Evolutionary conservation across 2,113 vertebrate species (phyloP).

Genomic region (Melanocharis versteri): DNA sequence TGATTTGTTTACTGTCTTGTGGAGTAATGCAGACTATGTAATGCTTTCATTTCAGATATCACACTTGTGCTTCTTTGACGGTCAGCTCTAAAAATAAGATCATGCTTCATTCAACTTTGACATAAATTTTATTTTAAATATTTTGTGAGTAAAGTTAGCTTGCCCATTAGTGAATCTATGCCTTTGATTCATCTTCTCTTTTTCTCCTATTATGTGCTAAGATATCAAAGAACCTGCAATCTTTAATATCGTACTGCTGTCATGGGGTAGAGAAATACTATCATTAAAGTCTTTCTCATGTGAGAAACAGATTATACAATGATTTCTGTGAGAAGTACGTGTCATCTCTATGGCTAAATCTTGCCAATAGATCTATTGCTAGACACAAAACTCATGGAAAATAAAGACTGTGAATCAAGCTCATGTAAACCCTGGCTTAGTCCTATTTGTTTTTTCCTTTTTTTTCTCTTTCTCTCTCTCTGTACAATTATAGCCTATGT

Average conservation of each 20-base stretch:
- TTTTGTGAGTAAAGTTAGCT: not conserved
- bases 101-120: not conserved
- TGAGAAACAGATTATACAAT: not conserved
- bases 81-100: not conserved
- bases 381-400: not conserved
- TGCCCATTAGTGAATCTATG: not conserved
- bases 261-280: not conserved
- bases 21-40: not conserved
- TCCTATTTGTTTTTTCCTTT: not conserved
- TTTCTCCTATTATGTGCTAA: not conserved
- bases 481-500: not conserved
- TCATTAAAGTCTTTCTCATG: not conserved
- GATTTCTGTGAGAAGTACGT: not conserved
- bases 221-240: not conserved
- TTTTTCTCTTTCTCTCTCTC: not conserved
- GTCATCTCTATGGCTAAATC: not conserved
- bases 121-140: not conserved
- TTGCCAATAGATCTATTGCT: not conserved
- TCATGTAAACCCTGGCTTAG: not conserved
- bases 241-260: not conserved
- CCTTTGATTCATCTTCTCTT: not conserved
- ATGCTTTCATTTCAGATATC: not conserved
- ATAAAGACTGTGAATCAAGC: not conserved
- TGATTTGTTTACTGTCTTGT: not conserved
- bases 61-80: not conserved